Percentiles rank a stretch among this genome's conserved stretches.
Evolutionary conservation across 2,888 invertebrate species (phyloP).

Genomic region (Calephelis perditalis): DNA sequence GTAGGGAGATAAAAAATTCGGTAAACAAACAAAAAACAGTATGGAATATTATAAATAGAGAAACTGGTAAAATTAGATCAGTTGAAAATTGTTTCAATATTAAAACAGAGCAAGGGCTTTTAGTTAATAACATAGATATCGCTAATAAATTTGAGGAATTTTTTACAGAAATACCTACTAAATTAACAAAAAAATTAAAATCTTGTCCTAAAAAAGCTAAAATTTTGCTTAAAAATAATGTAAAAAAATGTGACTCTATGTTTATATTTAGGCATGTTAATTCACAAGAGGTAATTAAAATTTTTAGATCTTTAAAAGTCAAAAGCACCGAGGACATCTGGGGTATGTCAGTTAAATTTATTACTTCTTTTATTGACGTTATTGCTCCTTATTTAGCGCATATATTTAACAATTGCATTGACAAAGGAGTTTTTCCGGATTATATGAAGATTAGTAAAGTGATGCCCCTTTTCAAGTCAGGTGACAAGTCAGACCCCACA

Average conservation of each 20-base stretch:
- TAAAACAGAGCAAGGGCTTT: no score
- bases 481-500: background rate
- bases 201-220: background rate
- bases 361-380: background rate
- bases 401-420: background rate
- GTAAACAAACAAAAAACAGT: no score
- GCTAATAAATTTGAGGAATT: background rate
- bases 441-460: background rate
- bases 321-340: background rate
- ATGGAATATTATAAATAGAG: no score
- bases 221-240: background rate
- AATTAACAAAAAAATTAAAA: background rate
- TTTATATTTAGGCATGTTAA: background rate
- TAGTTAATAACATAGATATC: background rate
- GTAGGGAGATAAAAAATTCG: no score
- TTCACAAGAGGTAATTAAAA: background rate
- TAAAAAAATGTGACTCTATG: background rate
- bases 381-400: background rate
- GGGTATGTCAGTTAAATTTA: background rate
- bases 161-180: background rate
- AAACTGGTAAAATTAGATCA: no score
- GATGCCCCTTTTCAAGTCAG: no score
- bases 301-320: background rate
- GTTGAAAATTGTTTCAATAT: no score
- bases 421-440: background rate